Conservation (phyloP, 2,888 invertebrate species). For the Clitarchus hookeri region DNA sequence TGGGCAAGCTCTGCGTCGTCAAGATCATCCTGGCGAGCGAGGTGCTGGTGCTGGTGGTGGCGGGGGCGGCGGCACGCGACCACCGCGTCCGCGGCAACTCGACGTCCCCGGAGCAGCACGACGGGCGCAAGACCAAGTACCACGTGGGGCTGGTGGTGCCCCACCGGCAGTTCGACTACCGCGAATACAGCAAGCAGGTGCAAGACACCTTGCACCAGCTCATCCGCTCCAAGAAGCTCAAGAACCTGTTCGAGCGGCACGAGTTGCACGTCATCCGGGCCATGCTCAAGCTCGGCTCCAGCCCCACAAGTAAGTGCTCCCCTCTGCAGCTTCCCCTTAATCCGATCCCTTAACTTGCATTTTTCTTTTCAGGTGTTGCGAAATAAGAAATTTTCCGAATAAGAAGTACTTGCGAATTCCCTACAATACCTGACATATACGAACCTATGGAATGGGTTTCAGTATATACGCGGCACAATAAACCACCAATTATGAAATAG, state of each 20-base stretch:
- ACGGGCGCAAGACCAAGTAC: not conserved
- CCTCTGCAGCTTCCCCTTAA: too few relatives aligned
- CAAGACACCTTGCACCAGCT: not conserved
- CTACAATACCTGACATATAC: too few relatives aligned
- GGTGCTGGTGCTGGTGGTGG: not conserved
- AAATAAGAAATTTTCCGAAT: too few relatives aligned
- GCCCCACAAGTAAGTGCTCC: not conserved
- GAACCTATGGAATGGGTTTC: too few relatives aligned
- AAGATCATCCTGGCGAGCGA: not conserved
- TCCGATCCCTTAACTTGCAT: too few relatives aligned
- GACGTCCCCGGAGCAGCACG: not conserved
- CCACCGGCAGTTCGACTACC: slow-evolving; percentile 73
- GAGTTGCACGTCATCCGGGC: not conserved
- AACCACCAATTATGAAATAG: too few relatives aligned
- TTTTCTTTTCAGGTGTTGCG: too few relatives aligned
- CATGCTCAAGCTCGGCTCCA: slow-evolving; percentile 14
- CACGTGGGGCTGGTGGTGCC: slow-evolving; percentile 74
- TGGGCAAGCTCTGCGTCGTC: not conserved
- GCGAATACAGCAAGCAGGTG: slow-evolving; percentile 63
- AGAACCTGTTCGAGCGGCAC: not conserved
- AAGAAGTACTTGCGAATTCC: too few relatives aligned
- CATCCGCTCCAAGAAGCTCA: not conserved
- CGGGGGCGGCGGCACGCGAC: not conserved
- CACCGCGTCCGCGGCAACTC: not conserved
- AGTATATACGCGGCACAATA: too few relatives aligned